phyloP scores from a whole-genome alignment of 2,888 invertebrate species.

The Cacoxenus indagator region DNA sequence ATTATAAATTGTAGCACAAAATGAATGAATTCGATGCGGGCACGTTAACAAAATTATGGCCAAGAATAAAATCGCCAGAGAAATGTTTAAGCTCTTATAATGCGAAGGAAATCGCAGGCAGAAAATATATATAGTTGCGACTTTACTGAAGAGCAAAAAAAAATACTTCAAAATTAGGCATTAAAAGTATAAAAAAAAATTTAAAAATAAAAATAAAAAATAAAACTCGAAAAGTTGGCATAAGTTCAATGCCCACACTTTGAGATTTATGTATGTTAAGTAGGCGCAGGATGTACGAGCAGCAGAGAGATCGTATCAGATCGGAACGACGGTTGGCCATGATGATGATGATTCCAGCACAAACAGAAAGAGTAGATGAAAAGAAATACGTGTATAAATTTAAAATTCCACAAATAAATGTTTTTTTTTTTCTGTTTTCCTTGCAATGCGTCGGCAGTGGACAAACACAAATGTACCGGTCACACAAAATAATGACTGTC shows the following conservation, averaged over 20 bases:
- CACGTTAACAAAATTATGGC: constrained; percentile 11
- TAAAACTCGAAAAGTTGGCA: constrained; percentile 55
- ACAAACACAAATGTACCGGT: constrained; percentile 26
- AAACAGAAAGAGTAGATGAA: neutral
- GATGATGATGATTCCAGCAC: neutral
- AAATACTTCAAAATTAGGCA: too few species aligned
- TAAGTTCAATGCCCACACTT: constrained; percentile 62
- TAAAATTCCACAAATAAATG: constrained; percentile 61
- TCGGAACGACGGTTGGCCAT: constrained; percentile 18
- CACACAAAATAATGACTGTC: neutral
- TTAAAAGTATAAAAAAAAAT: constrained; percentile 34
- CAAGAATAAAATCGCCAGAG: constrained; percentile 30
- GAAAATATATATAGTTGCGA: neutral
- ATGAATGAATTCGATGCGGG: too few species aligned
- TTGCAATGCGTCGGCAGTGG: constrained; percentile 32
- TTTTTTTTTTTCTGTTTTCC: constrained; percentile 45
- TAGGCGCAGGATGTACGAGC: constrained; percentile 12
- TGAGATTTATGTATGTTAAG: constrained; percentile 8
- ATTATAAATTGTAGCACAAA: too few species aligned
- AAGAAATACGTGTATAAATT: constrained; percentile 32
- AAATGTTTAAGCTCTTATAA: constrained; percentile 8
- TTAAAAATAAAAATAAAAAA: constrained; percentile 23
- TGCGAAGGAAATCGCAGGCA: constrained; percentile 4
- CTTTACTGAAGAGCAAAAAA: constrained; percentile 6
- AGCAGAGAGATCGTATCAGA: neutral